A percentile compares a stretch with the other conserved stretches of the same genome.
Conservation (phyloP, 2,888 invertebrate genomes). For the Synergus gifuensis region DNA sequence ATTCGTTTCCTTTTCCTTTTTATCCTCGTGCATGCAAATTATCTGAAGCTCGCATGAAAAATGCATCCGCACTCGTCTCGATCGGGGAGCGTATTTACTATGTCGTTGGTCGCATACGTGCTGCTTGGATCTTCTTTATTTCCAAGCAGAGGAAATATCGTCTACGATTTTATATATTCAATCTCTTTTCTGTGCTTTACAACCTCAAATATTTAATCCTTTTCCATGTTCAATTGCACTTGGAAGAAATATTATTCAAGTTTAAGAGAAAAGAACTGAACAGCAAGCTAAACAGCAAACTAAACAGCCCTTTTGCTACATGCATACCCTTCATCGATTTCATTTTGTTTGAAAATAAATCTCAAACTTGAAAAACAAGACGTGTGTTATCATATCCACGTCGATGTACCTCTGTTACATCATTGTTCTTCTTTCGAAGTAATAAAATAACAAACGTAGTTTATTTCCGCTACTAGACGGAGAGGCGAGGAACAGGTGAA, state of each 20-base stretch:
- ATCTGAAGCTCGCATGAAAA: constrained; percentile 50
- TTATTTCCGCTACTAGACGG: background rate
- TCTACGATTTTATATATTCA: constrained; percentile 1
- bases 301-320: too few species aligned
- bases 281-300: background rate
- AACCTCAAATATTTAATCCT: background rate
- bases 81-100: background rate
- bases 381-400: too few species aligned
- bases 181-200: background rate
- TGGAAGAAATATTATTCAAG: background rate
- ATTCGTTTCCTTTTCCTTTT: constrained; percentile 48
- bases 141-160: background rate
- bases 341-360: background rate
- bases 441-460: background rate
- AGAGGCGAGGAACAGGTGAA: background rate
- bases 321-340: background rate
- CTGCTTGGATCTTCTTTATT: background rate
- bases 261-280: background rate
- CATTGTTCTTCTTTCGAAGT: background rate
- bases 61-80: constrained; percentile 50
- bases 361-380: background rate
- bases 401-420: background rate
- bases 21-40: constrained; percentile 32
- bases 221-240: background rate
- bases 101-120: background rate